These are phyloP conservation scores for Lethenteron reissneri DNA, from an alignment of 2,113 vertebrate species.

Conservation along the genomic window DNA sequence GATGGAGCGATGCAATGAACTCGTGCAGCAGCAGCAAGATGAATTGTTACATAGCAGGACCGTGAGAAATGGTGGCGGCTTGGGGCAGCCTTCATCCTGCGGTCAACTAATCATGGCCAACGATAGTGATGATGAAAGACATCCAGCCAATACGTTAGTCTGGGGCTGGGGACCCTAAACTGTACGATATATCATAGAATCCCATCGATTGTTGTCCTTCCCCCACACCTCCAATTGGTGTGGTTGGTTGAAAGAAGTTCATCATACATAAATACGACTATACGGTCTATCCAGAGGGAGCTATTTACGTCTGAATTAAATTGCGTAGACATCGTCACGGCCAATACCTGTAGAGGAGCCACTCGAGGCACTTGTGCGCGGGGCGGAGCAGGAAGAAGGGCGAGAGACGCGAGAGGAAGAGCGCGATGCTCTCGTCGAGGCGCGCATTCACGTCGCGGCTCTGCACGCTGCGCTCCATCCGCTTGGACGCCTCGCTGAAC, in stretches of 20 bases:
- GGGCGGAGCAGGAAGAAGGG: slow-evolving; percentile 86
- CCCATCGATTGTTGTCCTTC: no score
- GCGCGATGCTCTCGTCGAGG: slow-evolving; percentile 44
- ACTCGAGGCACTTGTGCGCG: slow-evolving; percentile 85
- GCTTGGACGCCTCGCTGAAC: slow-evolving; percentile 49
- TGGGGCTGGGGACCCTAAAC: no score
- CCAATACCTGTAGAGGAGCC: slow-evolving; percentile 75
- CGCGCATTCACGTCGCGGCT: slow-evolving; percentile 55
- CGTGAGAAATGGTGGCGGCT: no score
- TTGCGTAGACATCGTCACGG: background rate
- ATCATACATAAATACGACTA: background rate
- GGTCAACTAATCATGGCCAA: no score
- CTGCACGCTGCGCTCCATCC: slow-evolving; percentile 65
- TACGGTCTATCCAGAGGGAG: background rate
- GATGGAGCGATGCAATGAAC: no score
- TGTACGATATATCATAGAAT: no score
- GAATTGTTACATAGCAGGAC: no score
- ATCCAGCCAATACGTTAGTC: no score
- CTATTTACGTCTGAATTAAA: slow-evolving; percentile 1
- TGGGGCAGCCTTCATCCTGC: no score
- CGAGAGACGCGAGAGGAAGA: slow-evolving; percentile 57
- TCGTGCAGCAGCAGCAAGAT: no score
- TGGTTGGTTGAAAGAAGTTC: background rate
- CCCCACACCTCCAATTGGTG: no score
- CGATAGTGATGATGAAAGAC: no score